Evolutionary conservation across 2,888 invertebrate genomes (phyloP), one percentile per base, ranked within the genome.

Genomic region (Rutpela maculata): DNA sequence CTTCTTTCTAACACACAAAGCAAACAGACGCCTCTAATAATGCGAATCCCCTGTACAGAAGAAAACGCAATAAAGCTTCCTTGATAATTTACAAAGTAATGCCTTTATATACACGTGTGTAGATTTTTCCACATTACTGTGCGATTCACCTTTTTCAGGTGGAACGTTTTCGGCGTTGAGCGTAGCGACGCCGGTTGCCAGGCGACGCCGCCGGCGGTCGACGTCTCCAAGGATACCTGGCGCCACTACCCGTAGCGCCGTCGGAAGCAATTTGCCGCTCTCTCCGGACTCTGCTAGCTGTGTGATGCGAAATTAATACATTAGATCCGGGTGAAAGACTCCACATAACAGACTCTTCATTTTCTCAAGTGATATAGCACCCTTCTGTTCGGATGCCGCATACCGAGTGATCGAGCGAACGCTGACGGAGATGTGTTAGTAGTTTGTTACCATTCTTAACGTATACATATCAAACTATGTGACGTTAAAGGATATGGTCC

Each of bases 221-320:
- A 87, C 89, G 90, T 89, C 90, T 90, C 90, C 90, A 89, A 89
- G 89, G 89, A 92, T 90, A 89, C 92, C 92, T 82, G 91, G 86
- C 91, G 93, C 84, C 92, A 92, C 89, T 91, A 91, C 87, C 92
- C 91, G 85, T 91, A 82, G 89, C 92, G 90, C 91, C 71, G 89
- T 90, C 89, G 92, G 92, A 92, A 85, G 92, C 74, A 71, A 75
- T 78, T 71, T 75, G 72, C 74, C 65, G 76, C 68, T 62, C 72
- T 89, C 90, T 89, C 90, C 86, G 87, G 83, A 84, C 84, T 82
- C 35, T 77, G 78, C 75, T 76, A 75, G 80, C 62, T 26, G 63
- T 26, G 63, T 43, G 59, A 72, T 63, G 84, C 84, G 85, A 86
- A 88, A 87, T 87, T 87, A 87, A 88, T 87, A 87, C 87, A 86